Base-by-base conservation (phyloP, 2,888 invertebrate genomes). In the Drosophila nr. perissopoda region DNA sequence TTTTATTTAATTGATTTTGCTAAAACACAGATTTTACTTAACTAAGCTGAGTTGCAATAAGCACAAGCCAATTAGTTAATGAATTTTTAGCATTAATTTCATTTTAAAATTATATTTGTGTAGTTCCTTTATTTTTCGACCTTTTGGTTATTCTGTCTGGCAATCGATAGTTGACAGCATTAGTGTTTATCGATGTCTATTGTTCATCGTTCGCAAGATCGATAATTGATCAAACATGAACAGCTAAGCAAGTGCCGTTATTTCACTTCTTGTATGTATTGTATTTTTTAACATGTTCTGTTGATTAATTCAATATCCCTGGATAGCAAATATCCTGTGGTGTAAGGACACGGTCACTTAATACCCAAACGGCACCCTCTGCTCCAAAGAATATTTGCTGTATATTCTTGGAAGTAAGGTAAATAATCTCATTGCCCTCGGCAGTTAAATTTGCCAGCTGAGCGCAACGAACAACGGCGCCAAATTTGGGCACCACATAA, bases 351-450 rank as follows among this genome's bases (percentile, higher is more conserved):
- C 88, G 88, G 75, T 92, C 92, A 49, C 91, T 91, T 3, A 92
- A 73, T 34, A 92, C 81, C 92, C 92, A 92, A 11, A 92, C 86
- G 0, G 91, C 88, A 13, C 87, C 90, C 13, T 89, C 87, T 4
- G 66, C 72, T 2, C 91, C 92, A 46, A 92, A 88, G 59, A 92
- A 92, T 66, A 92, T 90, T 74, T 92, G 92, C 65, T 92, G 92
- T 36, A 92, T 91, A 64, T 92, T 92, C 64, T 91, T 90, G 2
- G 92, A 89, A 13, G 91, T 92, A 48, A 92, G 63, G 42, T 92
- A 91, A 25, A 92, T 91, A 57, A 92, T 92, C 75, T 92, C 92
- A 63, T 92, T 92, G 52, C 91, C 91, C 62, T 92, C 92, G 1
- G 92, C 81, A 0, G 92, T 91, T 7, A 92, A 71, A 56, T 92